Base-by-base conservation (phyloP, 2,888 invertebrate species). In the Amphimallon solstitiale region DNA sequence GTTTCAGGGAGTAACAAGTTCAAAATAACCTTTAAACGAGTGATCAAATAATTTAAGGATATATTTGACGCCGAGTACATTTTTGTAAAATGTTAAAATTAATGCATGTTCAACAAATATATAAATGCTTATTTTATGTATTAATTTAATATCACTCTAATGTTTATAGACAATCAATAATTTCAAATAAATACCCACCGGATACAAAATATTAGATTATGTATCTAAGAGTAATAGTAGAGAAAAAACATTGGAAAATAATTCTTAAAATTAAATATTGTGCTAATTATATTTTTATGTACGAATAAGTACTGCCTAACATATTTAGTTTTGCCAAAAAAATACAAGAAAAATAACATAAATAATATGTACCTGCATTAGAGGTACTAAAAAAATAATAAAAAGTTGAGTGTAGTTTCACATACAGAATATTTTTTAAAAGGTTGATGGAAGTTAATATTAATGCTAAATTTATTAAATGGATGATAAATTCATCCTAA, bases 291-390 rank as follows among this genome's bases (percentile, higher is more conserved):
- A 76, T 74, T 75, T 75, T 74, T 74, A 74, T 73, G 63, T 49
- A 62, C 63, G 49, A 59, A 59, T 21, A 10, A 12, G 40, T 34
- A 54, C 43, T 34, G 77, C 77, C 77, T 77, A 75, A 77, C 73
- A 75, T 72, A 72, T 75, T 76, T 75, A 76, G 72, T 77, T 78
- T 76, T 76, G 76, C 74, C 74, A 74, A 71, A 72, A 48, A 62
- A 66, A 63, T 68, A 70, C 66, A 63, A 63, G 21, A 51, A 35
- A 51, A 51, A 23, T 51, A 35, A 51, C 51, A 51, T 6, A 46
- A 48, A 48, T n/a, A n/a, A n/a, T 14, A 34, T 21, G 62, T 49
- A 35, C 38, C 48, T 62, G 45, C 19, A 40, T 15, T 12, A 14
- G 9, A 62, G 49, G 48, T 29, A 37, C 49, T 49, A 19, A 49